phyloP scores from a whole-genome alignment of 2,797 vertebrate species.

The Peromyscus eremicus region DNA sequence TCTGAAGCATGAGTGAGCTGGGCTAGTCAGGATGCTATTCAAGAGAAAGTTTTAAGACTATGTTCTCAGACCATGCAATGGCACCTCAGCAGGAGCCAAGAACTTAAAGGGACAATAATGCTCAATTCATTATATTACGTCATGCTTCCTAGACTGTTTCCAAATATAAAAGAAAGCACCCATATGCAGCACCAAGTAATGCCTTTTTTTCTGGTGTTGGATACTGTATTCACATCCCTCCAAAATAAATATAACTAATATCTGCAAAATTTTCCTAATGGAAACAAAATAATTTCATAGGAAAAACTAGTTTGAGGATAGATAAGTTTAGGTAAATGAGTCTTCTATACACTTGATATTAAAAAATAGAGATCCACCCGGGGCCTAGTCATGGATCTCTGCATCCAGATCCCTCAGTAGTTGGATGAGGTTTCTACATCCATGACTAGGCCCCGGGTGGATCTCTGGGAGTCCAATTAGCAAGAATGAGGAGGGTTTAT shows the following conservation, averaged over 20 bases:
- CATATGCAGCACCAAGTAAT: not conserved
- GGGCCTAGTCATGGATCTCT: no score
- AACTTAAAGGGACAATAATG: not conserved
- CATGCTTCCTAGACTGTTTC: not conserved
- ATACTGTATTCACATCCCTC: not conserved
- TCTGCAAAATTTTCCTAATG: not conserved
- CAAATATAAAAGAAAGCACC: not conserved
- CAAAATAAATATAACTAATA: not conserved
- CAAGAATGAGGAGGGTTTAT: no score
- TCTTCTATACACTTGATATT: accelerated
- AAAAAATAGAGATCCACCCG: slow-evolving; percentile 24
- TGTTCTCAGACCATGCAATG: not conserved
- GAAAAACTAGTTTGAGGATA: not conserved
- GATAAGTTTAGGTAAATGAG: not conserved
- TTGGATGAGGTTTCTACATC: no score
- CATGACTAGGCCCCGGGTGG: no score
- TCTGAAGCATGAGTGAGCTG: slow-evolving; percentile 8
- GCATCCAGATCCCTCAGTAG: no score
- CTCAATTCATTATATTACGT: not conserved
- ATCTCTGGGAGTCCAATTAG: no score
- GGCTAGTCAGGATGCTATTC: not conserved
- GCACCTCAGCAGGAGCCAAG: not conserved
- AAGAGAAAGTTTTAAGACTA: not conserved
- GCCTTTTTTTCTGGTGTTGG: not conserved
- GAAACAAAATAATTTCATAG: slow-evolving; percentile 29